phyloP scores from a whole-genome alignment of 1,140 invertebrate genomes.

The Nylanderia fulva region DNA sequence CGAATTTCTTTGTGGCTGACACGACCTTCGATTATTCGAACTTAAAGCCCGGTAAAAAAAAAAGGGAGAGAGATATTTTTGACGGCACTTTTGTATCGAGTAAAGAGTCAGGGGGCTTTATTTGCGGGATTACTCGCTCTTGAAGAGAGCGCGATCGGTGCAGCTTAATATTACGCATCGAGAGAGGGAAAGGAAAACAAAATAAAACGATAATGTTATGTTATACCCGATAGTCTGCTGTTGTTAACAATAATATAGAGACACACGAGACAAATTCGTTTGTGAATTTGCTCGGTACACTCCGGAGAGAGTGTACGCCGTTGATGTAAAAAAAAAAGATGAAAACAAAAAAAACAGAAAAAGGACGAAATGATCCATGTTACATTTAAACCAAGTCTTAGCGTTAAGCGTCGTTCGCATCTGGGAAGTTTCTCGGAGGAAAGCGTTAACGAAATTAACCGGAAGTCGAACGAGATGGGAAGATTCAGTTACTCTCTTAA shows the following conservation, averaged over 20 bases:
- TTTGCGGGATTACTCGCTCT: conserved; percentile 68
- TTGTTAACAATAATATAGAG: conserved; percentile 79
- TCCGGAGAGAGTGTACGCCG: conserved; percentile 51
- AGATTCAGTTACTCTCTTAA: too few species aligned
- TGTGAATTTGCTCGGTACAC: conserved; percentile 63
- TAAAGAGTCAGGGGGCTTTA: conserved; percentile 65
- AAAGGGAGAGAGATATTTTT: conserved; percentile 74
- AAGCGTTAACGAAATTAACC: background rate
- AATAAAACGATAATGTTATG: conserved; percentile 56
- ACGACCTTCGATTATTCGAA: conserved; percentile 61
- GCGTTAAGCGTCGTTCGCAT: conserved; percentile 25
- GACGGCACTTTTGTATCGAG: conserved; percentile 77
- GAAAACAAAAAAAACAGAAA: conserved; percentile 39
- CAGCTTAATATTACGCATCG: conserved; percentile 72
- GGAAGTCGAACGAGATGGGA: background rate
- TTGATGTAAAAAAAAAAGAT: conserved; percentile 29
- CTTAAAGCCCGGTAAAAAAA: conserved; percentile 62
- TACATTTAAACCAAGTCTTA: conserved; percentile 47
- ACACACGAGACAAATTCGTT: conserved; percentile 56
- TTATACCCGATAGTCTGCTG: conserved; percentile 79
- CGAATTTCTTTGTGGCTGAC: conserved; percentile 54
- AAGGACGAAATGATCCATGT: conserved; percentile 34
- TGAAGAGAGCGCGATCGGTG: conserved; percentile 76
- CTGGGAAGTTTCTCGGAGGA: background rate
- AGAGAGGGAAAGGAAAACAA: conserved; percentile 52